phyloP scores from a whole-genome alignment of 2,113 vertebrate species.

The Anarrhichthys ocellatus region DNA sequence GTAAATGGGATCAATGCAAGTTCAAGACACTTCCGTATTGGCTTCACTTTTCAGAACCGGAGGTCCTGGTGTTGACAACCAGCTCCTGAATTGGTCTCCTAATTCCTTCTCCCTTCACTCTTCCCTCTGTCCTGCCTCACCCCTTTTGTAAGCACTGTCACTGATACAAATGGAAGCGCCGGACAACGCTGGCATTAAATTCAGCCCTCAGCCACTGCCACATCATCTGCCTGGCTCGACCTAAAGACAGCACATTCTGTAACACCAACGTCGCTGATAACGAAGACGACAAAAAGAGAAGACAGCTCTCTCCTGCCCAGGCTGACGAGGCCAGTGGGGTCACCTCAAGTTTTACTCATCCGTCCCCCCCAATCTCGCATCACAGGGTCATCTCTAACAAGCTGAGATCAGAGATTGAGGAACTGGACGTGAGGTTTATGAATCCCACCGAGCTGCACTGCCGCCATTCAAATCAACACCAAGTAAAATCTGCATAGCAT shows the following conservation, averaged over 20 bases:
- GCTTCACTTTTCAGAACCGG: too few relatives aligned
- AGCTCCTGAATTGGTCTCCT: neutral
- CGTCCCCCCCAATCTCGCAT: neutral
- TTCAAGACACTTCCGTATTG: too few relatives aligned
- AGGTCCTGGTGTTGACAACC: too few relatives aligned
- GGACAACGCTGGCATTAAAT: neutral
- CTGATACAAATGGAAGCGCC: neutral
- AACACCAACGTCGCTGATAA: constrained; percentile 10
- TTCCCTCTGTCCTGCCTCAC: neutral
- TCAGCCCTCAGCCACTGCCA: neutral
- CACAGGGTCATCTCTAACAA: neutral
- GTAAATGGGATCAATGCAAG: too few relatives aligned
- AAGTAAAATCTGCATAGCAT: neutral
- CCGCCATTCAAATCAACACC: neutral
- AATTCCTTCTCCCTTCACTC: neutral
- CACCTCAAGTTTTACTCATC: neutral
- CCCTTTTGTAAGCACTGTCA: neutral
- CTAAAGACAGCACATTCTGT: neutral
- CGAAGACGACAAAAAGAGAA: constrained; percentile 13
- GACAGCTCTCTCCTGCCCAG: neutral
- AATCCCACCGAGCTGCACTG: neutral
- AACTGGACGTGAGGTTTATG: neutral
- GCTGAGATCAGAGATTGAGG: constrained; percentile 6
- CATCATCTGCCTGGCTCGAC: neutral
- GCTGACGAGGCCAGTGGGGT: neutral